Percentiles rank a stretch among this genome's conserved stretches.
Evolutionary conservation across 2,888 invertebrate species (phyloP).

Genomic region (Lypha dubia): DNA sequence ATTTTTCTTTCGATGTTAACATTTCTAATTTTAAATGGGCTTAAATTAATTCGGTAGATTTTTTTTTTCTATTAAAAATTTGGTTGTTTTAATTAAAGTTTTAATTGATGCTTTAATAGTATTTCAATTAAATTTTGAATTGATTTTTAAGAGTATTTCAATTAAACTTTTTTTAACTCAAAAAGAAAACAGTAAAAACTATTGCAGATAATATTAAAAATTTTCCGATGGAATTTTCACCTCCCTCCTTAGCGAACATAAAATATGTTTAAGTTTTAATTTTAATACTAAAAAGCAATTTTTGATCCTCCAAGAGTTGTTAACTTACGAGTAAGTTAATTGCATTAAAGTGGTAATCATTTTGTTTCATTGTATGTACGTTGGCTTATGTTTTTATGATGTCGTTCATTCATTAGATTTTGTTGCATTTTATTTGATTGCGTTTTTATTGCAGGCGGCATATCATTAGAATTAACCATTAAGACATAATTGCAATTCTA

Average conservation of each 20-base stretch:
- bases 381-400: conserved; percentile 11
- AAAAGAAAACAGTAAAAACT: no score
- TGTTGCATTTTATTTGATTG: conserved; percentile 72
- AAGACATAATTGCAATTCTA: conserved; percentile 81
- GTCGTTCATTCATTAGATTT: conserved; percentile 49
- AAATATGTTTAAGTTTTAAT: conserved; percentile 12
- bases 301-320: conserved; percentile 19
- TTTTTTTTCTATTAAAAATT: no score
- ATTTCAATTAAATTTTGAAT: no score
- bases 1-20: no score
- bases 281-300: conserved; percentile 44
- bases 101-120: no score
- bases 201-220: no score
- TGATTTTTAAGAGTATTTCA: no score
- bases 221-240: no score
- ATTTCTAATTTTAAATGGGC: no score
- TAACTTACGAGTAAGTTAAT: conserved; percentile 49
- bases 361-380: conserved; percentile 45
- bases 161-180: no score
- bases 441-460: conserved; percentile 78
- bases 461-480: conserved; percentile 82
- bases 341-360: conserved; percentile 41
- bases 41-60: no score
- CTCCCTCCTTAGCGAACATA: conserved; percentile 5
- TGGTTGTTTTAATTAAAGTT: no score